These are phyloP conservation scores for Myrmecophaga tridactyla DNA, from an alignment of 2,113 vertebrate species.

Conservation along the genomic window DNA sequence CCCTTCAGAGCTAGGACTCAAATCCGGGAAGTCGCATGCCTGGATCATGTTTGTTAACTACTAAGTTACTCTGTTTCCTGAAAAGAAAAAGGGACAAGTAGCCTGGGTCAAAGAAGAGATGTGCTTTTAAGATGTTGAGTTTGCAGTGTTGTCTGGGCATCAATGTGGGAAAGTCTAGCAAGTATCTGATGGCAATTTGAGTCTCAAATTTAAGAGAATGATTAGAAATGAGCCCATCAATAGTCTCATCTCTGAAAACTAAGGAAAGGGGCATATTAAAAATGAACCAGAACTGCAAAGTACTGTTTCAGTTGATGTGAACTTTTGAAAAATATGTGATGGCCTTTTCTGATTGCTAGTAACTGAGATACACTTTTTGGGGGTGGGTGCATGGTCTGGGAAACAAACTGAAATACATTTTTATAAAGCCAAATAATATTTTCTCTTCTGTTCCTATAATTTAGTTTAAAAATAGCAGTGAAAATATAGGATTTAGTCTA, in stretches of 20 bases:
- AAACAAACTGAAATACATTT: background rate
- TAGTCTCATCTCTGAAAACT: background rate
- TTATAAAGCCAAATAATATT: background rate
- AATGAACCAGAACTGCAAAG: background rate
- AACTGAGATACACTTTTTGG: background rate
- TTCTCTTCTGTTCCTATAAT: background rate
- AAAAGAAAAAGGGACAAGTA: background rate
- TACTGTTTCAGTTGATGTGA: background rate
- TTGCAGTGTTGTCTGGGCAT: background rate
- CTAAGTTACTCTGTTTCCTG: background rate
- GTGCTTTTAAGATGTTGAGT: background rate
- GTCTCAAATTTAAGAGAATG: background rate
- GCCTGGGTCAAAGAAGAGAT: background rate
- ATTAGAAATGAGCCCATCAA: background rate
- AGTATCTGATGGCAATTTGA: background rate
- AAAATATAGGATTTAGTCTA: background rate
- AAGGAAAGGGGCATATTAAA: background rate
- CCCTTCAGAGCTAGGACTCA: background rate
- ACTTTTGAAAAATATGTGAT: background rate
- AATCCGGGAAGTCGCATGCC: no score
- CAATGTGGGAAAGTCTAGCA: background rate
- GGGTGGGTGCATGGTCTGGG: no score
- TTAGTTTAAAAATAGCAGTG: background rate
- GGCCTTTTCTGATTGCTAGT: background rate
- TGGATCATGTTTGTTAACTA: background rate